Evolutionary conservation across 1,140 invertebrate species (phyloP).

Genomic region (Drosophila ficusphila): DNA sequence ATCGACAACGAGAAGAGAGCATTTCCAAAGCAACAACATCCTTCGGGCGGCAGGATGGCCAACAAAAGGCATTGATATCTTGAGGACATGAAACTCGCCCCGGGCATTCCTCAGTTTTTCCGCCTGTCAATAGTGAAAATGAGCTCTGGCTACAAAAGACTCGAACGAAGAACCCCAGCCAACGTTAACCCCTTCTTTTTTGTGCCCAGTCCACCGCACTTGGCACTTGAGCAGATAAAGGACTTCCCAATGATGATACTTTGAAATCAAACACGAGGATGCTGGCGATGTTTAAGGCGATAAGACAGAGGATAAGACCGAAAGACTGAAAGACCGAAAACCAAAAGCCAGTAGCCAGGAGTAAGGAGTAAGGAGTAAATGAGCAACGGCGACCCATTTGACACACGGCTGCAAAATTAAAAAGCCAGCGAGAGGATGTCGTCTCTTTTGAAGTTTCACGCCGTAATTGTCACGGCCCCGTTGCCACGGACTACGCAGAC

Average conservation of each 20-base stretch:
- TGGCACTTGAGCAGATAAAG: conserved; percentile 52
- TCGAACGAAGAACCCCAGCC: neutral
- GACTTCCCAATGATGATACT: conserved; percentile 74
- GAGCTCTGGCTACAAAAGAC: conserved; percentile 12
- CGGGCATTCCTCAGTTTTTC: conserved; percentile 26
- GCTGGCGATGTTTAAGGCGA: conserved; percentile 9
- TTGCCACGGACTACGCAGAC: conserved; percentile 30
- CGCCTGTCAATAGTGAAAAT: conserved; percentile 37
- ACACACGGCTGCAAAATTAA: conserved; percentile 72
- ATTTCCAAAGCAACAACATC: conserved; percentile 20
- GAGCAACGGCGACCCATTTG: conserved; percentile 66
- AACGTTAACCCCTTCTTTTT: neutral
- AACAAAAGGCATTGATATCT: conserved; percentile 49
- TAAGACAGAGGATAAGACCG: conserved; percentile 9
- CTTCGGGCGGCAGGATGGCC: conserved; percentile 5
- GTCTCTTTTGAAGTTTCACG: conserved; percentile 31
- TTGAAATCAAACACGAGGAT: conserved; percentile 77
- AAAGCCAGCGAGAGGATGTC: conserved; percentile 36
- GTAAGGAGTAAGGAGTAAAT: too few species aligned
- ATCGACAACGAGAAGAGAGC: conserved; percentile 13
- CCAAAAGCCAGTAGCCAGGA: too few species aligned
- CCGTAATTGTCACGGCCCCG: conserved; percentile 39
- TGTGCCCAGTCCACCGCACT: neutral
- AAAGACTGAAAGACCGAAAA: neutral
- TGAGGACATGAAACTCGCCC: conserved; percentile 15